Conservation (phyloP, 2,888 invertebrate species). For the Sarcophaga carnaria region DNA sequence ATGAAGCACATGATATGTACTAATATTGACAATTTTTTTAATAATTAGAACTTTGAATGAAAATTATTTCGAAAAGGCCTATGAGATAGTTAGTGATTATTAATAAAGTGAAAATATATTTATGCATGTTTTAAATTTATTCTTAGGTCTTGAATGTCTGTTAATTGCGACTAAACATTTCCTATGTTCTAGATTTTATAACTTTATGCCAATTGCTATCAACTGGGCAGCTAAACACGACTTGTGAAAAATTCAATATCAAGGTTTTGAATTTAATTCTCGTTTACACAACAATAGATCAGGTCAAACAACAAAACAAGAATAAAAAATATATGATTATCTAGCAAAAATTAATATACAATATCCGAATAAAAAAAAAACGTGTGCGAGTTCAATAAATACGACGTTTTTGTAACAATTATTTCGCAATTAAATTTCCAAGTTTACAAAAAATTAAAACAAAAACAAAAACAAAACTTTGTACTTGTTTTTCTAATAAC, state of each 20-base stretch:
- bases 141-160: too few relatives aligned
- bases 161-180: too few relatives aligned
- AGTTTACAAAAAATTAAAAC: background rate
- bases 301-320: background rate
- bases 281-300: slow-evolving; percentile 8
- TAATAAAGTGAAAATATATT: too few relatives aligned
- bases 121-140: too few relatives aligned
- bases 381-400: background rate
- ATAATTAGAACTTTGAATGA: background rate
- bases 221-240: background rate
- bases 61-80: background rate
- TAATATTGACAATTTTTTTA: background rate
- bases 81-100: too few relatives aligned
- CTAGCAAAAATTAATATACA: too few relatives aligned
- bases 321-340: too few relatives aligned
- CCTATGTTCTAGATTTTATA: background rate
- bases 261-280: slow-evolving; percentile 44
- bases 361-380: background rate
- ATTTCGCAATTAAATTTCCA: background rate
- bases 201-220: background rate
- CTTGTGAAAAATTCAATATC: slow-evolving; percentile 45
- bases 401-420: background rate
- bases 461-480: slow-evolving; percentile 11
- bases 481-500: too few relatives aligned
- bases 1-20: too few relatives aligned